A percentile compares a stretch with the other conserved stretches of the same genome.
phyloP scores from a whole-genome alignment of 2,113 vertebrate genomes.

The Onychorhynchus coronatus region DNA sequence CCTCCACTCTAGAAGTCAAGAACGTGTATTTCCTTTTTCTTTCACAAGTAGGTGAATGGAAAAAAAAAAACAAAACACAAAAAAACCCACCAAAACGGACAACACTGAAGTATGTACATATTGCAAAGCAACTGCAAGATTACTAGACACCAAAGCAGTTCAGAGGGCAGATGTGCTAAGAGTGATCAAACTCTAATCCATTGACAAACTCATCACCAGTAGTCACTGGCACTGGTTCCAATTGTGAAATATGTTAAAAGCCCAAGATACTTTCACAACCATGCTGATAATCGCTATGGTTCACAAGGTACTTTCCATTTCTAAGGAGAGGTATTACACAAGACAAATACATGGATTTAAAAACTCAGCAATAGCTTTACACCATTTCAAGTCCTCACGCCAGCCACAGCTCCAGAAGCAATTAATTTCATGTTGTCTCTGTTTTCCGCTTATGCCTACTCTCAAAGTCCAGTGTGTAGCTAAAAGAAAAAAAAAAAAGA shows the following conservation, averaged over 20 bases:
- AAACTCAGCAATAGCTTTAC: not conserved
- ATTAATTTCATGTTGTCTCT: not conserved
- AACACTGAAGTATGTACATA: not conserved
- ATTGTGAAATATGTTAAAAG: not conserved
- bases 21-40: not conserved
- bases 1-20: not conserved
- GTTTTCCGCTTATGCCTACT: not conserved
- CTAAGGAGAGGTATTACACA: not conserved
- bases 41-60: not conserved
- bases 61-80: too few relatives aligned
- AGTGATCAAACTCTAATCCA: not conserved
- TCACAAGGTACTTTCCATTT: constrained; percentile 28
- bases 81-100: too few relatives aligned
- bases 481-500: not conserved
- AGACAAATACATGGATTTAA: not conserved
- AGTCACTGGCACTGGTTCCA: not conserved
- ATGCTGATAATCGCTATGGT: not conserved
- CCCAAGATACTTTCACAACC: not conserved
- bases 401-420: not conserved
- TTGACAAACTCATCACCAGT: not conserved
- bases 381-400: not conserved
- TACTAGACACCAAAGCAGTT: not conserved
- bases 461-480: not conserved
- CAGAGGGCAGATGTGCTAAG: not conserved
- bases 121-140: not conserved